Evolutionary conservation across 2,113 vertebrate species (phyloP), one percentile per base, ranked within the genome.

Genomic region (Barbus barbus): DNA sequence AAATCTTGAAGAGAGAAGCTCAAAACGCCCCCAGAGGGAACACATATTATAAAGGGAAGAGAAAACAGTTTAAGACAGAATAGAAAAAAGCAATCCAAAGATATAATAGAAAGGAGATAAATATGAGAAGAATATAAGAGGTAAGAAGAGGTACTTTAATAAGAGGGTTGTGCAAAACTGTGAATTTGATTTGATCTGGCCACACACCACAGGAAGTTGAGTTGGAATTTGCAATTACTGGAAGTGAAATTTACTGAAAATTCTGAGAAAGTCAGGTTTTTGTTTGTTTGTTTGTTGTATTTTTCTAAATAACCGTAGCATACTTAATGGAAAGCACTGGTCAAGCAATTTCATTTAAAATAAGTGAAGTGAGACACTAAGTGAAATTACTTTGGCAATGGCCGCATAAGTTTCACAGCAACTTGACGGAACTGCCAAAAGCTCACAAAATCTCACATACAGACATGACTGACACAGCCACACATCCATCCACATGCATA

Each of bases 401-500:
- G 44, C 20, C 22, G 31, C 33, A 58, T 33, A 53, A 78, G 65
- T 83, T 78, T 82, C 78, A 67, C 56, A 71, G 71, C 33, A 60
- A 60, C 76, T 83, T 26, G 4, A 63, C 4, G 3, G 73, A 71
- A 41, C 16, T 67, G 78, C 86, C 75, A 67, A 53, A 77, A 46
- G n/a, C 18, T 71, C 74, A 78, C 18, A 78, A 33, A 36, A 85
- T 80, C 81, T 69, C 73, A 16, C 33, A 86, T 24, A 31, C 76
- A 58, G 65, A 71, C 46, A 26, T 36, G 65, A 72, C 73, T 72
- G 78, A 77, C 82, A 84, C 58, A 48, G 24, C 44, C 85, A 48
- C 73, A 74, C 76, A 76, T 60, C 72, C 58, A 63, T 73, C 12
- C 48, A 78, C 85, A 84, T 83, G 73, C 84, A 85, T 83, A 84